Conservation (phyloP, 37 sponge, comb jelly and placozoan genomes). For the Cladorhizidae sp. region DNA sequence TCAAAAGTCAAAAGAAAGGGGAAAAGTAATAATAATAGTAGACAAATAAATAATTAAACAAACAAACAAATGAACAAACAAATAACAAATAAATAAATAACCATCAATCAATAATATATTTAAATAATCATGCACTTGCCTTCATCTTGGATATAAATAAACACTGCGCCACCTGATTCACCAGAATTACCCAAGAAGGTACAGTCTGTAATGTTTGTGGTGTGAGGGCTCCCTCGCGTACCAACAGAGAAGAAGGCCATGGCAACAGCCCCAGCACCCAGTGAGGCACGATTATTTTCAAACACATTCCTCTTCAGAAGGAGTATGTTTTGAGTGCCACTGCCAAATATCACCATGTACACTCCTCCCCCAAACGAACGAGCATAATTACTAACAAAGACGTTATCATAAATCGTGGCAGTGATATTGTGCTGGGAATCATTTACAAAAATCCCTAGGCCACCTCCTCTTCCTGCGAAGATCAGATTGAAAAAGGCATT, state of each 20-base stretch:
- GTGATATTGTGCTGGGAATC: conserved; percentile 28
- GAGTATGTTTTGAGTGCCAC: conserved; percentile 8
- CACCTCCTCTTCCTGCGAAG: conserved; percentile 73
- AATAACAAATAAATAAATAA: not conserved
- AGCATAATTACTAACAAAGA: conserved; percentile 44
- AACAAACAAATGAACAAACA: too few relatives aligned
- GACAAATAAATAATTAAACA: too few relatives aligned
- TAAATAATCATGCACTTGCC: conserved; percentile 21
- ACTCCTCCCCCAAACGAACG: conserved; percentile 66
- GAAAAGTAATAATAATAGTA: too few relatives aligned
- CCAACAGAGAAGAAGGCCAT: conserved; percentile 38
- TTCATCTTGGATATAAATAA: conserved; percentile 9
- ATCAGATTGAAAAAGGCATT: conserved; percentile 29
- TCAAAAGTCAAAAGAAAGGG: too few relatives aligned
- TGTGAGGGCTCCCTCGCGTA: conserved; percentile 11
- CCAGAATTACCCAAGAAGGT: conserved; percentile 26
- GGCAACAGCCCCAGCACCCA: conserved; percentile 53
- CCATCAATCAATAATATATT: too few relatives aligned
- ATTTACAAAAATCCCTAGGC: conserved; percentile 52
- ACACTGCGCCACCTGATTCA: conserved; percentile 38
- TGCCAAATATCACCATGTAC: conserved; percentile 25
- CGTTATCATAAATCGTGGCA: conserved; percentile 19
- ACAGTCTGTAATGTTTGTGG: conserved; percentile 17
- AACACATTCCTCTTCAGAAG: conserved; percentile 14
- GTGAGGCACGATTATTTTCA: conserved; percentile 15